phyloP scores from a whole-genome alignment of 2,888 invertebrate species.

The Saturnia japonica region DNA sequence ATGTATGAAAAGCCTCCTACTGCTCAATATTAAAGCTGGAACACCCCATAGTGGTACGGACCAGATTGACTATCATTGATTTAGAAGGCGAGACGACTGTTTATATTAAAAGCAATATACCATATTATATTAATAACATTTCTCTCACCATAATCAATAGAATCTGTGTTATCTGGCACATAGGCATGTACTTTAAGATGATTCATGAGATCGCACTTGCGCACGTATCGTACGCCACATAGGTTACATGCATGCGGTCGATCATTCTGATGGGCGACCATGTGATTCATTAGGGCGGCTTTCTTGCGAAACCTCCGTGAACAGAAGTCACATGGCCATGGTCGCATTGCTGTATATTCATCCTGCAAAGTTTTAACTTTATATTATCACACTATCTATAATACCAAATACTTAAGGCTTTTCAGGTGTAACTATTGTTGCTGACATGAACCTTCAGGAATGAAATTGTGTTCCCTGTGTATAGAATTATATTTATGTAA shows the following conservation, averaged over 20 bases:
- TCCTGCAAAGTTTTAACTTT: constrained; percentile 59
- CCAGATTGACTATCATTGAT: too few relatives aligned
- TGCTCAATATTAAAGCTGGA: too few relatives aligned
- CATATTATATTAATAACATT: neutral
- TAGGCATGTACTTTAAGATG: constrained; percentile 92
- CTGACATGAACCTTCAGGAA: too few relatives aligned
- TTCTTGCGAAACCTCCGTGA: constrained; percentile 92
- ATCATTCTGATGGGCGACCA: constrained; percentile 93
- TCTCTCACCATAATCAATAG: constrained; percentile 75
- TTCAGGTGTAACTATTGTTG: too few relatives aligned
- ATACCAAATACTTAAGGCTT: too few relatives aligned
- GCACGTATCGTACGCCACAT: constrained; percentile 90
- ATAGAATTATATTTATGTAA: too few relatives aligned
- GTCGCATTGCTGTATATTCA: constrained; percentile 87
- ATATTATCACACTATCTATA: neutral
- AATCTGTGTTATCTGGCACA: constrained; percentile 85
- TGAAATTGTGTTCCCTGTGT: too few relatives aligned
- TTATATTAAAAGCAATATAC: neutral
- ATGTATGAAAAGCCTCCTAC: too few relatives aligned
- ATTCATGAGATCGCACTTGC: constrained; percentile 91
- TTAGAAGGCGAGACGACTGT: neutral
- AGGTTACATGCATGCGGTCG: constrained; percentile 91
- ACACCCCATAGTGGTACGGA: too few relatives aligned
- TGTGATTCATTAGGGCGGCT: constrained; percentile 91
- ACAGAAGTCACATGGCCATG: constrained; percentile 94